phyloP scores from a whole-genome alignment of 2,797 vertebrate genomes.

The Tinamus major region DNA sequence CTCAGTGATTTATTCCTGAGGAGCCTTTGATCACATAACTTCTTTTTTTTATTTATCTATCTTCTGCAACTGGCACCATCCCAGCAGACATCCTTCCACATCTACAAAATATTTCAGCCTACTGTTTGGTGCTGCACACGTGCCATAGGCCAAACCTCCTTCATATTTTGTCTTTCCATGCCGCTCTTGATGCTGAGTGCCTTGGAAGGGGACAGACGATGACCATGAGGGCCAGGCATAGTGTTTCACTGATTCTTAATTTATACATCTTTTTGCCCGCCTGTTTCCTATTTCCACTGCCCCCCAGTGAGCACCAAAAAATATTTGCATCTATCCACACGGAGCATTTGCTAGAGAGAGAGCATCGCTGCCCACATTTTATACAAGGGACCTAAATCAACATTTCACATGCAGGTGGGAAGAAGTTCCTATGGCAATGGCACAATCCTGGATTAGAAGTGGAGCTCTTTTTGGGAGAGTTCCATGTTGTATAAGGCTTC shows the following conservation, averaged over 20 bases:
- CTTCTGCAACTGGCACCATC: not conserved
- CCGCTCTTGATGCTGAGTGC: not conserved
- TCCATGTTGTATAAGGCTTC: not conserved
- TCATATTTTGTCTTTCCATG: accelerated
- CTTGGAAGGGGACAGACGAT: not conserved
- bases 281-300: not conserved
- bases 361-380: not conserved
- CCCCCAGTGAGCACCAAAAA: not conserved
- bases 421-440: conserved; percentile 22
- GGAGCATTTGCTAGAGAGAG: not conserved
- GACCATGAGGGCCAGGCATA: not conserved
- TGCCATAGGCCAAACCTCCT: not conserved
- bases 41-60: not conserved
- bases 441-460: not conserved
- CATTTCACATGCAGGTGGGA: not conserved
- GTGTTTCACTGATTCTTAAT: not conserved
- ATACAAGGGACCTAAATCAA: not conserved
- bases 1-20: not conserved
- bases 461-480: not conserved
- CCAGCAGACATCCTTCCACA: not conserved
- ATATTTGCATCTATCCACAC: not conserved
- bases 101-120: not conserved
- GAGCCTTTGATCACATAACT: not conserved
- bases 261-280: not conserved
- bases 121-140: accelerated